Base-by-base conservation (phyloP, 2,888 invertebrate genomes). In the Lepidochrysops patricia region DNA sequence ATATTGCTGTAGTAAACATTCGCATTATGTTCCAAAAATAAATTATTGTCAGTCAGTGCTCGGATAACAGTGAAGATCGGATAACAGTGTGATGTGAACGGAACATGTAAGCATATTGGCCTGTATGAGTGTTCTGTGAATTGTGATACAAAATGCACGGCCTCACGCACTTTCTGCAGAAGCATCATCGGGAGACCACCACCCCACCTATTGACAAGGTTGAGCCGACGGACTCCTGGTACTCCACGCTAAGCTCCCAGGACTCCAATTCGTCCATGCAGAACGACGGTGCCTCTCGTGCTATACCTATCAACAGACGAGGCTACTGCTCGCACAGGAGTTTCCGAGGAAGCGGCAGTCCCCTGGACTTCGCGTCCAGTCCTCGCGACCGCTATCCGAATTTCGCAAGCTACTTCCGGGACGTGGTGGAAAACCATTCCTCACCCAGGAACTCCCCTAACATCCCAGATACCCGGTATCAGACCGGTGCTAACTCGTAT, bases 141-240 rank as follows among this genome's bases (percentile, higher is more conserved):
- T 43, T 37, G 37, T 7, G 37, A 43, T 43, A 37, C 37, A 63
- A 62, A 35, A 68, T 68, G 65, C 63, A 61, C 43, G 65, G 64
- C n/a, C 57, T 91, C 48, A 75, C 88, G 56, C 81, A 90, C 71
- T 86, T 85, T 64, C 68, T 87, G 19, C 80, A 79, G 63, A 86
- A 84, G 69, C 77, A 81, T 57, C 72, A 75, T 56, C 77, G 79
- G n/a, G 64, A 83, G 48, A 84, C 84, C 67, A 64, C 82, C 61
- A 74, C 82, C 62, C 74, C 83, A 2, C 70, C 84, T 2, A 63
- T 75, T 37, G 80, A 83, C 9, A 80, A 77, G 65, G 89, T 90
- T 60, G 76, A 89, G 19, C 89, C 88, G 62, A 66, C 81, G 1
- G 89, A 90, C 12, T 86, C 86, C 71, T 89, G 90, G 87, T 81